phyloP scores from a whole-genome alignment of 2,113 vertebrate species.

The Rhineura floridana region DNA sequence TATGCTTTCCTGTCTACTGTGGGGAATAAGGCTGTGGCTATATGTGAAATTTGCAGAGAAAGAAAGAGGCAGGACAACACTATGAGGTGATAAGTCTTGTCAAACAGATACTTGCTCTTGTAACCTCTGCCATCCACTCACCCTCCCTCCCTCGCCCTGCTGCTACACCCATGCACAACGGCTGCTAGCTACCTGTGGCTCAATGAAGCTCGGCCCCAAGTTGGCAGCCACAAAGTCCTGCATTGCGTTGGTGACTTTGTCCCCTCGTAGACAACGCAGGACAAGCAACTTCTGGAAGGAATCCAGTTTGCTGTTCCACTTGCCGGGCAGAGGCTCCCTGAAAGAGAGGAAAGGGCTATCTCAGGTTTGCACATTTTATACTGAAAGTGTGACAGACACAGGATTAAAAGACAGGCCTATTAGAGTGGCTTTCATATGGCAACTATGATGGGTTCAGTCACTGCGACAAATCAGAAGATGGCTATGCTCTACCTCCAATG shows the following conservation, averaged over 20 bases:
- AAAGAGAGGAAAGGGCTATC: constrained; percentile 27
- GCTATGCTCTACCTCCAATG: too few relatives aligned
- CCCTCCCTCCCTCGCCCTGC: background rate
- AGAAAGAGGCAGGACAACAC: background rate
- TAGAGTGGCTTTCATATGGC: too few relatives aligned
- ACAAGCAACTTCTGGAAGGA: constrained; percentile 89
- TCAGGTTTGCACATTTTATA: background rate
- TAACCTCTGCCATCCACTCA: background rate
- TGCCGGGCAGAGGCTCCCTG: constrained; percentile 83
- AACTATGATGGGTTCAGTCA: too few relatives aligned
- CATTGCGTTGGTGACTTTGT: constrained; percentile 87
- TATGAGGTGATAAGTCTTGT: background rate
- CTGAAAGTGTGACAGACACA: background rate
- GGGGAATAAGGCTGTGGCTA: background rate
- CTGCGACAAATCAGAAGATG: too few relatives aligned
- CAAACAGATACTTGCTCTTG: background rate
- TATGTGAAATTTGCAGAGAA: background rate
- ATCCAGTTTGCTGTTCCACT: constrained; percentile 80
- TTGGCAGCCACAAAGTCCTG: constrained; percentile 88
- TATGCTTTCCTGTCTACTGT: background rate
- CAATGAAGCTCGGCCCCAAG: constrained; percentile 86
- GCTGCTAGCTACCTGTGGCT: constrained; percentile 81
- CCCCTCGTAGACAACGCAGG: constrained; percentile 86
- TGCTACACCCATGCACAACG: background rate
- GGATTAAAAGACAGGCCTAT: too few relatives aligned